These are phyloP conservation scores for Mimachlamys varia DNA, from an alignment of 2,888 invertebrate species.

Conservation along the genomic window DNA sequence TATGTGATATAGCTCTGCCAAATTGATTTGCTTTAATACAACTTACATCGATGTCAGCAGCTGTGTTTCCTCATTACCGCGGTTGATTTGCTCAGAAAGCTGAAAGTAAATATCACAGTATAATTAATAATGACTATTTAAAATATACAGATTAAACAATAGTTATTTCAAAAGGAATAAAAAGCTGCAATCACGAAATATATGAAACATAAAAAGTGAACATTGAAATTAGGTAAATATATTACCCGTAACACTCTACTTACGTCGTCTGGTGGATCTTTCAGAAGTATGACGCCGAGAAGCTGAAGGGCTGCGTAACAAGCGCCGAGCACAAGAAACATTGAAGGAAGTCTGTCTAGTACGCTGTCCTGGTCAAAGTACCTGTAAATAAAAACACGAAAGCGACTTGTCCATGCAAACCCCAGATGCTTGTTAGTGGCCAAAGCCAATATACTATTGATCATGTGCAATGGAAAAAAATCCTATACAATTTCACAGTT, in stretches of 20 bases:
- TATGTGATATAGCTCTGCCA: too few species aligned
- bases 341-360: constrained; percentile 73
- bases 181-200: too few species aligned
- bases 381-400: constrained; percentile 64
- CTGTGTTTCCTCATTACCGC: background rate
- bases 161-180: too few species aligned
- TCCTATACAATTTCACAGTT: too few species aligned
- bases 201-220: too few species aligned
- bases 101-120: background rate
- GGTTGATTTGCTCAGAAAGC: constrained; percentile 6
- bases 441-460: too few species aligned
- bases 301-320: constrained; percentile 76
- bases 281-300: constrained; percentile 70
- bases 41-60: constrained; percentile 26
- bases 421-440: too few species aligned
- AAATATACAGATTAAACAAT: too few species aligned
- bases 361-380: constrained; percentile 73
- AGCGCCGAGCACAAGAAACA: constrained; percentile 76
- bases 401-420: constrained; percentile 25
- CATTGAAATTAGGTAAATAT: too few species aligned
- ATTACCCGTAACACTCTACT: background rate
- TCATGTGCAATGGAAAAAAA: too few species aligned
- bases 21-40: too few species aligned
- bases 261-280: constrained; percentile 57
- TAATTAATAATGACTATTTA: too few species aligned